Evolutionary conservation across 2,888 invertebrate species (phyloP), one percentile per base, ranked within the genome.

Genomic region (Aspidapion aeneum): DNA sequence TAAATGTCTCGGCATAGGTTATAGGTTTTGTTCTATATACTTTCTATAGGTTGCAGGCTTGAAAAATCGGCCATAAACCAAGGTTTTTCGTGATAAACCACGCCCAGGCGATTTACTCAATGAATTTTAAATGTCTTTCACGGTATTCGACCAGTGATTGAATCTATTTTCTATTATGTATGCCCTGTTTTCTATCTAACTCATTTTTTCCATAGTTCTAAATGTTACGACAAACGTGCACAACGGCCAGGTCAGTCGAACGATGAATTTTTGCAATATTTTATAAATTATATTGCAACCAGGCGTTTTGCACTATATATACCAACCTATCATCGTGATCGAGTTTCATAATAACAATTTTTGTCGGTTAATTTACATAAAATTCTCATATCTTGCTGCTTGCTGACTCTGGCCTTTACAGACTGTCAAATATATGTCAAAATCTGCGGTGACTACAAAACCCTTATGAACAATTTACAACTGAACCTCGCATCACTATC

Each of bases 11-110:
- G 5, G 35, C 35, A 35, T 35, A n/a, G n/a, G n/a, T n/a, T n/a
- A n/a, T n/a, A n/a, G n/a, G n/a, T n/a, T n/a, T n/a, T n/a, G n/a
- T n/a, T n/a, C n/a, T 48, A 48, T 48, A 58, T 59, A 59, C 63
- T 63, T 63, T 63, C 63, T 58, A 58, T n/a, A 63, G 18, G 52
- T 55, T 21, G 49, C 52, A 55, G n/a, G 48, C 18, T 59, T 17
- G 21, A 63, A 58, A 62, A 62, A 58, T 57, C 48, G 51, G 17
- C n/a, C 50, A 18, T 55, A 19, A 62, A 50, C 60, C 64, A 64
- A 64, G 64, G 64, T 52, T 64, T 62, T 64, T 64, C 64, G 57
- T 64, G 64, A 64, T 62, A 18, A 59, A 50, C 64, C 58, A 64
- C 64, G 61, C 64, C 64, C 56, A 18, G 20, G 20, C 21, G 17